phyloP scores from a whole-genome alignment of 2,888 invertebrate genomes.

The Mesoligia furuncula region DNA sequence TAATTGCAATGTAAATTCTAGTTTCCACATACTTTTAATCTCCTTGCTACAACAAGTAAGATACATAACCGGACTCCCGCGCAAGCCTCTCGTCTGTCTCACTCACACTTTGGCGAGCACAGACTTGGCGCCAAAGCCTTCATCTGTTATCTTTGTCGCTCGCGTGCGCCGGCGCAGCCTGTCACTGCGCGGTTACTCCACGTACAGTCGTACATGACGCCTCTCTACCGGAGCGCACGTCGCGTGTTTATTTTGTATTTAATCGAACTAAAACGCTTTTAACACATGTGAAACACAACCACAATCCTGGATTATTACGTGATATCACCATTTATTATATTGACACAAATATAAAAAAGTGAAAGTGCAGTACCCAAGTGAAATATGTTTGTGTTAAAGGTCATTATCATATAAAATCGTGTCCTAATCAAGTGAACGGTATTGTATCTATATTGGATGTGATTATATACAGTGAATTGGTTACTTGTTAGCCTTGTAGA shows the following conservation, averaged over 20 bases:
- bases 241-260: conserved; percentile 70
- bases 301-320: conserved; percentile 38
- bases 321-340: conserved; percentile 17
- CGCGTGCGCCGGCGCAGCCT: conserved; percentile 82
- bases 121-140: conserved; percentile 84
- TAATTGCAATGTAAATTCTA: conserved; percentile 73
- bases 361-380: conserved; percentile 68
- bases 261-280: conserved; percentile 55
- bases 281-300: conserved; percentile 36
- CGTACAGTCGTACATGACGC: conserved; percentile 79
- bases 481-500: conserved; percentile 85
- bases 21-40: conserved; percentile 80
- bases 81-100: conserved; percentile 81
- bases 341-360: conserved; percentile 49
- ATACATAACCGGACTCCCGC: conserved; percentile 88
- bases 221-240: conserved; percentile 83
- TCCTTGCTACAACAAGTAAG: conserved; percentile 80
- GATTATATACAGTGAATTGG: conserved; percentile 78
- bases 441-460: conserved; percentile 79
- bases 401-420: conserved; percentile 78
- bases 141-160: conserved; percentile 80
- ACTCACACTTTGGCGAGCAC: conserved; percentile 72
- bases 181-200: conserved; percentile 78
- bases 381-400: conserved; percentile 80
- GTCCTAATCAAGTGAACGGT: conserved; percentile 84